phyloP scores from a whole-genome alignment of 2,797 vertebrate species.

The Euthynnus affinis region DNA sequence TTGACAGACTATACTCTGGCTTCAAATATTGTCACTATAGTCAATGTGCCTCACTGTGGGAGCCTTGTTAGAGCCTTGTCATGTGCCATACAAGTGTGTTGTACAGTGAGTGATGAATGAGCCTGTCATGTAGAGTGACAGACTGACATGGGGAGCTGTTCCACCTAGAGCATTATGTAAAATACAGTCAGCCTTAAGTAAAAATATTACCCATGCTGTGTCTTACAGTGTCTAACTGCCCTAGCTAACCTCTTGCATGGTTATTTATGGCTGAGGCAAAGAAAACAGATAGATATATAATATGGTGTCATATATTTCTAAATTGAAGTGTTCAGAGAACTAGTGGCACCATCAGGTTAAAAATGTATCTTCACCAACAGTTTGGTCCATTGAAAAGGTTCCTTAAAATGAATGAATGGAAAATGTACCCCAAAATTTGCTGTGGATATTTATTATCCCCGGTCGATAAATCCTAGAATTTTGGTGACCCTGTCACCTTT shows the following conservation, averaged over 20 bases:
- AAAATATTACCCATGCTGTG: neutral
- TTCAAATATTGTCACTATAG: slow-evolving; percentile 5
- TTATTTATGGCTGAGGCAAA: neutral
- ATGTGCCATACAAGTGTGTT: slow-evolving; percentile 7
- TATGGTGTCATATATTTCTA: neutral
- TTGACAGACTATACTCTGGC: neutral
- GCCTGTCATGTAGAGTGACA: slow-evolving; percentile 31
- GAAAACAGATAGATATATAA: neutral
- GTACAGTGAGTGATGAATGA: slow-evolving; percentile 47
- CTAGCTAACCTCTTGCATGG: neutral
- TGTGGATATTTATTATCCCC: too few species aligned
- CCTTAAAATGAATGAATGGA: too few species aligned
- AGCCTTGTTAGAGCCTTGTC: slow-evolving; percentile 12
- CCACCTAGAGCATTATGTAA: slow-evolving; percentile 12
- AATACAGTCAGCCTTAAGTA: neutral
- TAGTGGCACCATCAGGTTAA: neutral
- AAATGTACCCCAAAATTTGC: too few species aligned
- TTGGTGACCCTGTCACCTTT: too few species aligned
- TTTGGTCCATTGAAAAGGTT: too few species aligned
- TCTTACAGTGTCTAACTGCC: neutral
- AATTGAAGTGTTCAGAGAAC: neutral
- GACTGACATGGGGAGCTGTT: slow-evolving; percentile 25
- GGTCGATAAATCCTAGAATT: too few species aligned
- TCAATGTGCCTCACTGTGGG: neutral
- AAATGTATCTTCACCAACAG: neutral